Evolutionary conservation across 2,888 invertebrate genomes (phyloP).

Genomic region (Scaptodrosophila latifasciaeformis): DNA sequence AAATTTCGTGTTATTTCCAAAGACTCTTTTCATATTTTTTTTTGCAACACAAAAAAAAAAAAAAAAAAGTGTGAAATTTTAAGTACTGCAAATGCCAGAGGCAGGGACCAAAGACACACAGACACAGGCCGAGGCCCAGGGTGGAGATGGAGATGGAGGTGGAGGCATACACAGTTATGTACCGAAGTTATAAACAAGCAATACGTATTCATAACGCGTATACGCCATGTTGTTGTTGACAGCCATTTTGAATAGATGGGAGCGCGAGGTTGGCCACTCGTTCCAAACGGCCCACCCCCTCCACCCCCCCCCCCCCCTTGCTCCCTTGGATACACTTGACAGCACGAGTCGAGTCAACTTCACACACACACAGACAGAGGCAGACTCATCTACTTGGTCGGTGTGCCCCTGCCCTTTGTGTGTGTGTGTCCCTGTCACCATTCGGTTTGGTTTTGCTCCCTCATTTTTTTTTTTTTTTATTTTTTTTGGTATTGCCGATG

Average conservation of each 20-base stretch:
- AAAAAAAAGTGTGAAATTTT: conserved; percentile 62
- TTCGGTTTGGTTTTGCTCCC: no score
- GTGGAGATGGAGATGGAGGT: conserved; percentile 12
- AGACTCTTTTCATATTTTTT: no score
- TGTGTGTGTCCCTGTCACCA: not conserved
- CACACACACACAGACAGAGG: no score
- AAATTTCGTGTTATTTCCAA: no score
- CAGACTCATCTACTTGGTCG: conserved; percentile 14
- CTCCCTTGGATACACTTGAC: conserved; percentile 37
- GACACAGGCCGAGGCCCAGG: conserved; percentile 22
- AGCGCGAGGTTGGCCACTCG: conserved; percentile 49
- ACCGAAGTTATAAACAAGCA: conserved; percentile 50
- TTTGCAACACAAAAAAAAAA: not conserved
- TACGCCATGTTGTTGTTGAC: conserved; percentile 67
- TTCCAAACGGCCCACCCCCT: no score
- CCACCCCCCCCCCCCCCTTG: not conserved
- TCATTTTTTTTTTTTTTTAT: no score
- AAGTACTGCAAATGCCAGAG: conserved; percentile 59
- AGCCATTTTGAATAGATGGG: conserved; percentile 62
- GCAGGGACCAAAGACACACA: conserved; percentile 30
- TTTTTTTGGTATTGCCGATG: conserved; percentile 9
- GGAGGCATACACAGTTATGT: conserved; percentile 16
- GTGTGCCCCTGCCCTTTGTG: conserved; percentile 1
- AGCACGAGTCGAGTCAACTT: conserved; percentile 15
- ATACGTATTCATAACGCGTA: conserved; percentile 66